Evolutionary conservation across 2,797 vertebrate species (phyloP), one percentile per base, ranked within the genome.

Genomic region (Bradypodion ventrale): DNA sequence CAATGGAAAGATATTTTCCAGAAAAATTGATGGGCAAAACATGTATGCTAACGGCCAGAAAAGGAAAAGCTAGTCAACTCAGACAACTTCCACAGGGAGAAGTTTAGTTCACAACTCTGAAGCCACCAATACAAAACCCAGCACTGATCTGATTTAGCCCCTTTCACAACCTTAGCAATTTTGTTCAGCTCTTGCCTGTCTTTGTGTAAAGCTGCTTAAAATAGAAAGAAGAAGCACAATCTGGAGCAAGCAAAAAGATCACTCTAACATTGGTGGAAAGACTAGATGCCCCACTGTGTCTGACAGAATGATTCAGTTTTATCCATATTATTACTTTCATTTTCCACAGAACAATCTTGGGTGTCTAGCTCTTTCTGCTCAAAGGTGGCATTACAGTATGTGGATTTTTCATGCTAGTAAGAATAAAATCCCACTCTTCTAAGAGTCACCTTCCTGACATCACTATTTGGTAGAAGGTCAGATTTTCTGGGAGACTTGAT

Each of bases 291-390:
- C 83, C 37, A 37, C 65, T 70, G 79, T 10, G 65, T 60, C 56
- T 82, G 79, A 63, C 78, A 82, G 42, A 72, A 56, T 70, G 66
- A 68, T 76, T 52, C 84, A 62, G 25, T 70, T 83, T 21, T 80
- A 76, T 56, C 56, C 27, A 70, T n/a, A 27, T 70, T 74, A 72
- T 84, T 84, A 77, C 75, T 74, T 81, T 84, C 65, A 72, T 75
- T 44, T 84, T 80, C 7, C 73, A 60, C 27, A 63, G 74, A 63
- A 65, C 35, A 69, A 75, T 63, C 73, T 84, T 84, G 42, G 25
- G 21, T 56, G 83, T 49, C n/a, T n/a, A 7, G 6, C 12, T 68
- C 40, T 37, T 82, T 62, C 25, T 23, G 35, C 60, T 66, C 46
- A 72, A 29, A 78, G 29, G 29, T 66, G 75, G 46, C 59, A 83